A percentile compares a stretch with the other conserved stretches of the same genome.
Evolutionary conservation across 1,140 invertebrate genomes (phyloP).

Genomic region (Conus betulinus): DNA sequence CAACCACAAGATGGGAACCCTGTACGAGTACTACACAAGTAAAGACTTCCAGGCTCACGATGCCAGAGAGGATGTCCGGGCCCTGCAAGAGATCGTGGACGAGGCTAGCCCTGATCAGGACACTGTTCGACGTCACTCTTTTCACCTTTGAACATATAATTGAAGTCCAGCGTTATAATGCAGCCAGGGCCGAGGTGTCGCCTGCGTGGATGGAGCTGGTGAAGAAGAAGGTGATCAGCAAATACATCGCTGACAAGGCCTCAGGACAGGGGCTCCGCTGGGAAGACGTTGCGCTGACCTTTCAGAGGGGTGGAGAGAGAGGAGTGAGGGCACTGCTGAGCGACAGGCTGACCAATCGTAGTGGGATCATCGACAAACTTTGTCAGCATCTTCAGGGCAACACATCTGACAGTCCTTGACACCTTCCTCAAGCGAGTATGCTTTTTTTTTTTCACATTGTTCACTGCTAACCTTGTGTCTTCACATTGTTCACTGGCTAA

Average conservation of each 20-base stretch:
- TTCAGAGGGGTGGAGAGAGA: not conserved
- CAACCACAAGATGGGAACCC: not conserved
- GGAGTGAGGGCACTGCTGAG: not conserved
- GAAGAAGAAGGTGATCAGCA: not conserved
- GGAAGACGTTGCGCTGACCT: not conserved
- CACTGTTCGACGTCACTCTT: not conserved
- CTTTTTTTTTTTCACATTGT: too few species aligned
- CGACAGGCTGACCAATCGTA: not conserved
- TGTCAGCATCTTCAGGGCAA: not conserved
- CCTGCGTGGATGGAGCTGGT: not conserved
- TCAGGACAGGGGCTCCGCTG: not conserved
- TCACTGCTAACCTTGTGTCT: too few species aligned
- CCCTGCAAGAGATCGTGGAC: not conserved
- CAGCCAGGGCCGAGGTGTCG: not conserved
- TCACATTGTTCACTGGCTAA: too few species aligned
- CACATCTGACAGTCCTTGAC: too few species aligned
- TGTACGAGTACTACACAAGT: not conserved
- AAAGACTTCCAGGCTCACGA: not conserved
- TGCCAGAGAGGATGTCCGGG: constrained; percentile 3
- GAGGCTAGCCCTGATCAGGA: not conserved
- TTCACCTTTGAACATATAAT: not conserved
- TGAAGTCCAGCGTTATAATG: not conserved
- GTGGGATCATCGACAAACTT: not conserved
- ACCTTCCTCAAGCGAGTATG: not conserved
- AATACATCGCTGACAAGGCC: not conserved